phyloP scores from a whole-genome alignment of 1,140 invertebrate species.

The Caenorhabditis brenneri region DNA sequence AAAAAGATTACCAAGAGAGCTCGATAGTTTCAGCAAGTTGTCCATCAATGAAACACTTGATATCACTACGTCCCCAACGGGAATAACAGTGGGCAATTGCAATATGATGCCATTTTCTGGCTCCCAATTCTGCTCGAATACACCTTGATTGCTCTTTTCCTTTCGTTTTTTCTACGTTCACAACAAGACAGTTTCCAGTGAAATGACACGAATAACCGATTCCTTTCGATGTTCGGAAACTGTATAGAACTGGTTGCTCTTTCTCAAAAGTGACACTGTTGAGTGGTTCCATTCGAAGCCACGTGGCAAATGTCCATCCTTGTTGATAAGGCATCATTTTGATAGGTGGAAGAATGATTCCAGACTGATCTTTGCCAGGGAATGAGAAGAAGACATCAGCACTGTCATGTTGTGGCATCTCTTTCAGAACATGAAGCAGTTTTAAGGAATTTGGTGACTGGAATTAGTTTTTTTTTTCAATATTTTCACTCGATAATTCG shows the following conservation, averaged over 20 bases:
- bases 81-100: constrained; percentile 98
- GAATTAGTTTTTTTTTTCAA: constrained; percentile 70
- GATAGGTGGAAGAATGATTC: constrained; percentile 91
- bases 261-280: constrained; percentile 98
- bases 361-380: constrained; percentile 96
- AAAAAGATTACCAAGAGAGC: constrained; percentile 84
- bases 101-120: constrained; percentile 99
- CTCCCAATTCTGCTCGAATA: constrained; percentile 94
- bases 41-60: constrained; percentile 97
- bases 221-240: constrained; percentile 97
- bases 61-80: constrained; percentile 98
- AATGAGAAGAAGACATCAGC: constrained; percentile 99
- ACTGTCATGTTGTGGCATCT: constrained; percentile 96
- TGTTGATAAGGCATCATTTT: constrained; percentile 97
- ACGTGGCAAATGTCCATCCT: constrained; percentile 98
- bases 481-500: too few relatives aligned
- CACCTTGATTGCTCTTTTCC: constrained; percentile 99
- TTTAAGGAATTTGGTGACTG: constrained; percentile 95
- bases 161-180: constrained; percentile 97
- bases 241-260: constrained; percentile 86
- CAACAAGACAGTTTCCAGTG: constrained; percentile 94
- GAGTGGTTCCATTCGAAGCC: constrained; percentile 96
- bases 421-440: constrained; percentile 89
- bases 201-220: constrained; percentile 99
- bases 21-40: constrained; percentile 94